A percentile compares a stretch with the other conserved stretches of the same genome.
These are phyloP conservation scores for Pogonomyrmex barbatus DNA, from an alignment of 1,140 invertebrate species.

Conservation along the genomic window DNA sequence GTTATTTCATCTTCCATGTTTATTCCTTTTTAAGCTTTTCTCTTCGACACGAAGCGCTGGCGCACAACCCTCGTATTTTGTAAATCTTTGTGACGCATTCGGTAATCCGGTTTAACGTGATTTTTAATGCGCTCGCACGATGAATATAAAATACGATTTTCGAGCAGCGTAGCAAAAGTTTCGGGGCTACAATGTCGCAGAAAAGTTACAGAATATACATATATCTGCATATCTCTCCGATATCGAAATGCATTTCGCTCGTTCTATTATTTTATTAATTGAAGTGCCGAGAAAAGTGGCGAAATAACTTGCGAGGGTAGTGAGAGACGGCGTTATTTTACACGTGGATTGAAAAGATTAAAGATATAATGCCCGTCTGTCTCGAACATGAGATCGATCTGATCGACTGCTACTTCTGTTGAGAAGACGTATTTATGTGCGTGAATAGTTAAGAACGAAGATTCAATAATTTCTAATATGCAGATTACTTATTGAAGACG, in stretches of 20 bases:
- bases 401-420: neutral
- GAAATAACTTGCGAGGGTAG: constrained; percentile 7
- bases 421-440: neutral
- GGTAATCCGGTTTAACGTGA: constrained; percentile 32
- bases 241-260: constrained; percentile 7
- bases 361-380: constrained; percentile 15
- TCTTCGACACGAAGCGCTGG: neutral
- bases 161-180: neutral
- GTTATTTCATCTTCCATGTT: neutral
- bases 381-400: constrained; percentile 5
- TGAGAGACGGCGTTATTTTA: constrained; percentile 23
- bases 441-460: neutral
- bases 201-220: constrained; percentile 32
- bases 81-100: constrained; percentile 7
- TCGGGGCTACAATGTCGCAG: neutral
- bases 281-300: constrained; percentile 23
- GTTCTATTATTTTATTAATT: constrained; percentile 58
- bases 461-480: constrained; percentile 2
- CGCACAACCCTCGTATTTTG: neutral
- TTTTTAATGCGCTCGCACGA: constrained; percentile 20
- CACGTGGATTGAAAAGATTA: constrained; percentile 30
- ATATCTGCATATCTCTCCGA: neutral
- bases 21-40: constrained; percentile 1
- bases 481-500: neutral
- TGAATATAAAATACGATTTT: constrained; percentile 17